These are phyloP conservation scores for Stercorarius parasiticus DNA, from an alignment of 2,113 vertebrate genomes.

Conservation along the genomic window DNA sequence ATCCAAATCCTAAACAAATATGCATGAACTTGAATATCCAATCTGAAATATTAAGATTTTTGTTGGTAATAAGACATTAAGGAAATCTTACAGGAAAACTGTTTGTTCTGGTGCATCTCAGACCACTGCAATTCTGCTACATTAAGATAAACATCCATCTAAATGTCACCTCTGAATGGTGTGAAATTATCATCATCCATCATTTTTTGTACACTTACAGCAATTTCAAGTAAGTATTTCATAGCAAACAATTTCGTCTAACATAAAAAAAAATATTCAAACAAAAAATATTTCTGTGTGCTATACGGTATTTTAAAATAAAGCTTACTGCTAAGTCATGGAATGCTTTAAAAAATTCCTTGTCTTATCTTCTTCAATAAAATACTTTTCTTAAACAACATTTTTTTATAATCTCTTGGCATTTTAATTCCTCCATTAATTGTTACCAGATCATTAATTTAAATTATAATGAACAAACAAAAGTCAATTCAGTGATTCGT, in stretches of 20 bases:
- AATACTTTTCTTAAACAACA: not conserved
- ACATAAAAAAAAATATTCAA: rapidly evolving
- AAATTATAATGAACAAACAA: not conserved
- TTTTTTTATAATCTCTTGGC: not conserved
- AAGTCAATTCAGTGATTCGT: not conserved
- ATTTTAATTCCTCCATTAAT: not conserved
- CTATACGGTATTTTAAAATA: not conserved
- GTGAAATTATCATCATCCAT: slow-evolving; percentile 8
- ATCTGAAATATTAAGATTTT: not conserved
- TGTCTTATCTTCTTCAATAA: not conserved
- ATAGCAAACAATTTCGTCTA: not conserved
- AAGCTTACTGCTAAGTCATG: not conserved
- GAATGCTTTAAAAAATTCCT: not conserved
- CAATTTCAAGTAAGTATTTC: not conserved
- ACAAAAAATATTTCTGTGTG: not conserved
- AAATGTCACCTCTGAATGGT: not conserved
- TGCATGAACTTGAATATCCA: not conserved
- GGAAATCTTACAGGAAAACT: not conserved
- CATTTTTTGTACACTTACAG: not conserved
- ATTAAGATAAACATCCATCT: slow-evolving; percentile 31
- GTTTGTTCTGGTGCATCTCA: not conserved
- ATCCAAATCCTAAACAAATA: not conserved
- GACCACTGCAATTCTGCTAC: not conserved
- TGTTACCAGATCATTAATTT: not conserved
- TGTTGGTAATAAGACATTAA: not conserved